Evolutionary conservation across 1,140 invertebrate genomes (phyloP).

Genomic region (Brachystomella parvula): DNA sequence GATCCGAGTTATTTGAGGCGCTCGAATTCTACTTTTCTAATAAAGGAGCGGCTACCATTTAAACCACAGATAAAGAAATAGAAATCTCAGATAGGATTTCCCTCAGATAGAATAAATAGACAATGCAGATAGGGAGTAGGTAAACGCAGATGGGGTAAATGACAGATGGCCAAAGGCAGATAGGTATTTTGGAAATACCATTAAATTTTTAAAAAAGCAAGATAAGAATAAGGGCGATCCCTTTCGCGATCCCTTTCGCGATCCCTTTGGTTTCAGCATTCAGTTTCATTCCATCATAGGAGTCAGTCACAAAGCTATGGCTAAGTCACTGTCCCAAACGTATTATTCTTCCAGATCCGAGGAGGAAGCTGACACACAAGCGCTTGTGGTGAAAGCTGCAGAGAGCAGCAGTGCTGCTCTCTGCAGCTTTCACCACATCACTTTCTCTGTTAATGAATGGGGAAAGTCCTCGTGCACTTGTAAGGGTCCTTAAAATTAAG

Average conservation of each 20-base stretch:
- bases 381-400: no score
- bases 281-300: no score
- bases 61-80: not conserved
- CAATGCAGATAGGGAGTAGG: not conserved
- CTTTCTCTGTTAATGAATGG: no score
- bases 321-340: not conserved
- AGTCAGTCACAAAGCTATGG: not conserved
- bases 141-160: no score
- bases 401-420: no score
- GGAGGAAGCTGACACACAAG: not conserved
- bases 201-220: not conserved
- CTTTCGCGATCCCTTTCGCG: not conserved
- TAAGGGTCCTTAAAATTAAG: no score
- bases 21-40: not conserved
- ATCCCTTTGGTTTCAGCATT: no score
- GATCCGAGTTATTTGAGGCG: no score
- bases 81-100: not conserved
- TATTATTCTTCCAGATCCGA: not conserved
- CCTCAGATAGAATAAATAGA: not conserved
- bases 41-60: not conserved
- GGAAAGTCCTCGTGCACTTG: no score
- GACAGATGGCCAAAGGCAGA: not conserved
- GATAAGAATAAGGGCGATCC: no score
- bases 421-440: no score
- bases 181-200: not conserved